Base-by-base conservation (phyloP, 2,797 vertebrate species). In the Hippopotamyrus pictus region DNA sequence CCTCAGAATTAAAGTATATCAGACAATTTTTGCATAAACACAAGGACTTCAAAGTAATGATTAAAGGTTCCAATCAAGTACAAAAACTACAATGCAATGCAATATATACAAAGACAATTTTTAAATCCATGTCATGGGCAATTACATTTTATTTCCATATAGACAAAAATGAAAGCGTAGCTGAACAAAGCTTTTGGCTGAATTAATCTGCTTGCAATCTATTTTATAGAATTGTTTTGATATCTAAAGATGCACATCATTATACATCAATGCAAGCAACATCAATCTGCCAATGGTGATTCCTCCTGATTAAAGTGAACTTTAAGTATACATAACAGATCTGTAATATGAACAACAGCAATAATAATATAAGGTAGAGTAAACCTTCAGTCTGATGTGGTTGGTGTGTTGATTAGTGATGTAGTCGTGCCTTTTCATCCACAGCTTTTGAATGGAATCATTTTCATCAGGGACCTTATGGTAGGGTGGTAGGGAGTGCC, bases 151-250 rank as follows among this genome's bases (percentile, higher is more conserved):
- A 79, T 79, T 79, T 41, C 5, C 14, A 6, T 17, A 44, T 19
- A 79, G 73, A 41, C 12, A 79, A 17, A 5, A 79, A 79, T 44
- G 33, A 79, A 44, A 44, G 73, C 11, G 0, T 44, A 6, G 37
- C 73, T 37, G 73, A 17, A 79, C 33, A 79, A 79, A 79, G 73
- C 37, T 41, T 44, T 41, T 41, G 17, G 33, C 9, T 14, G 33
- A 76, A 2, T 79, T 79, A 79, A 44, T 79, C 37, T 79, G 37
- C 25, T 79, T 69, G 11, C 25, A 69, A 29, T 33, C 25, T 44
- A 79, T 44, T 79, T 79, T 37, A 79, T 41, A 25, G 73, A 79
- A 79, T 79, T 79, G 73, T 79, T 79, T 79, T 79, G 44, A 79
- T 44, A 79, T 2, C 1, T 41, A 44, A 79, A 79, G 37, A 79